Conservation (phyloP, 2,797 vertebrate genomes). For the Sternarchorhynchus goeldii region DNA sequence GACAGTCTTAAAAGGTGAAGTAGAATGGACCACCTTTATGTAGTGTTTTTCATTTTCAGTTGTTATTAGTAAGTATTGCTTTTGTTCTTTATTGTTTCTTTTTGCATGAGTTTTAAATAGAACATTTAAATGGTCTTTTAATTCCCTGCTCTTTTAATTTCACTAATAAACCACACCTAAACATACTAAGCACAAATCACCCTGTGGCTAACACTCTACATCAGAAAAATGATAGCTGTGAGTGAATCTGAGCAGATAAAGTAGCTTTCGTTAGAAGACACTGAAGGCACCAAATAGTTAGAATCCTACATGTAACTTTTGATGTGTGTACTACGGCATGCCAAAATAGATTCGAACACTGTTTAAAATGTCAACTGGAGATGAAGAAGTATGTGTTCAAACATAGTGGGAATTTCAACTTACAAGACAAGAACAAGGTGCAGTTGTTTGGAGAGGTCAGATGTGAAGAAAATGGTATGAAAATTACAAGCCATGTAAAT, state of each 20-base stretch:
- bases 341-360: slow-evolving; percentile 57
- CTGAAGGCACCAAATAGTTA: slow-evolving; percentile 31
- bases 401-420: slow-evolving; percentile 58
- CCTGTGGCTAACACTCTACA: slow-evolving; percentile 55
- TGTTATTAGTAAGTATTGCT: slow-evolving; percentile 15
- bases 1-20: slow-evolving; percentile 6
- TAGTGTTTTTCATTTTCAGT: slow-evolving; percentile 28
- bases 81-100: neutral
- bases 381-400: slow-evolving; percentile 51
- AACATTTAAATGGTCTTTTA: slow-evolving; percentile 6
- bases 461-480: slow-evolving; percentile 47
- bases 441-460: slow-evolving; percentile 42
- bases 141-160: neutral
- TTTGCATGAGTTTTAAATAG: neutral
- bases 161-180: slow-evolving; percentile 38
- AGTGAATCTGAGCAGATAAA: slow-evolving; percentile 52
- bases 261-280: slow-evolving; percentile 18
- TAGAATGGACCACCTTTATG: slow-evolving; percentile 12
- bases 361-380: slow-evolving; percentile 43
- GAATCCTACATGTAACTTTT: slow-evolving; percentile 56
- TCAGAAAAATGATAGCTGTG: slow-evolving; percentile 43
- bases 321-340: slow-evolving; percentile 51
- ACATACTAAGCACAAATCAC: slow-evolving; percentile 40
- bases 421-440: slow-evolving; percentile 49
- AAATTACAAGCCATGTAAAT: slow-evolving; percentile 63